Evolutionary conservation across 2,888 invertebrate species (phyloP).

Genomic region (Allolobophora icterica): DNA sequence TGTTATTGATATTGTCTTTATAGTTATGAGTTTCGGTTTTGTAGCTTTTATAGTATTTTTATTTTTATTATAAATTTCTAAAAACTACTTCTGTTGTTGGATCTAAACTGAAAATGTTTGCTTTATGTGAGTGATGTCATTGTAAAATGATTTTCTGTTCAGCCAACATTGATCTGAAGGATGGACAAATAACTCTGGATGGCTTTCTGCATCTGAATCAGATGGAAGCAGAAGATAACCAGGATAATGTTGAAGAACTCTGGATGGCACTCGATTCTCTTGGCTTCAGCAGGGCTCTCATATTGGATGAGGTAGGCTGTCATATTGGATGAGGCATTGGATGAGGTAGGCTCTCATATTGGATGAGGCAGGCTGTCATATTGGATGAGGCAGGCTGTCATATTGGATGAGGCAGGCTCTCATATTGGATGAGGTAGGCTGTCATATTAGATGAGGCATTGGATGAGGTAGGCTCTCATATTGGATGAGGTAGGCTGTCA

Average conservation of each 20-base stretch:
- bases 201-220: constrained; percentile 67
- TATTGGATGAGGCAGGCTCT: too few relatives aligned
- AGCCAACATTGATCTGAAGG: constrained; percentile 60
- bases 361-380: too few relatives aligned
- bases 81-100: not conserved
- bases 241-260: constrained; percentile 65
- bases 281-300: constrained; percentile 64
- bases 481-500: too few relatives aligned
- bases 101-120: not conserved
- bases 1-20: not conserved
- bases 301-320: constrained; percentile 60
- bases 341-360: too few relatives aligned
- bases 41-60: not conserved
- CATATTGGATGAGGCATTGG: too few relatives aligned
- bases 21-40: not conserved
- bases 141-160: constrained; percentile 22
- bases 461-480: too few relatives aligned
- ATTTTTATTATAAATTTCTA: not conserved
- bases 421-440: too few relatives aligned
- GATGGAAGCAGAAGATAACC: constrained; percentile 66
- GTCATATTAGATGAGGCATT: too few relatives aligned
- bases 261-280: constrained; percentile 65
- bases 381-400: too few relatives aligned
- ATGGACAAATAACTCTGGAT: constrained; percentile 64
- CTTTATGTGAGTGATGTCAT: not conserved